Evolutionary conservation across 2,888 invertebrate species (phyloP).

Genomic region (Drepanosiphum platanoidis): DNA sequence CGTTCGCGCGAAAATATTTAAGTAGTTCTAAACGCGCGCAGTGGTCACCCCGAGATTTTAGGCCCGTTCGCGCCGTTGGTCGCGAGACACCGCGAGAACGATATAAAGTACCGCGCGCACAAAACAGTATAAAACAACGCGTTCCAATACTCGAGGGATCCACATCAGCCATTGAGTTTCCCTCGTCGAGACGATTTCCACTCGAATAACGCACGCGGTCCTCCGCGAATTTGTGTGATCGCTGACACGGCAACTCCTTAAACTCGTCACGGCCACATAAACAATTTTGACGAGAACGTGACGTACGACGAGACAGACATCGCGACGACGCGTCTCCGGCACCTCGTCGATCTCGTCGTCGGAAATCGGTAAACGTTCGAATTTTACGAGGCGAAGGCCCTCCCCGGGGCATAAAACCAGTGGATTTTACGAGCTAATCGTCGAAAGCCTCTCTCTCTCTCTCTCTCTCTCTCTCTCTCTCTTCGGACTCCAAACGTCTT

Average conservation of each 20-base stretch:
- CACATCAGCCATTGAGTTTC: background rate
- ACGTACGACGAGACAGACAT: background rate
- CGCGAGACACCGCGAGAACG: no score
- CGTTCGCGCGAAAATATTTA: no score
- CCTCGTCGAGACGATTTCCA: background rate
- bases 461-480: background rate
- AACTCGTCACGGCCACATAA: background rate
- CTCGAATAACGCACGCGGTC: slow-evolving; percentile 9
- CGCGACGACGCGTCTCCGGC: background rate
- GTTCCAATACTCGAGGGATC: background rate
- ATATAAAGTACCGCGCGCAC: background rate
- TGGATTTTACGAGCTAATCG: slow-evolving; percentile 60
- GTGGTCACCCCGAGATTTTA: no score
- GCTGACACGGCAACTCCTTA: background rate
- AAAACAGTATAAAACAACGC: slow-evolving; percentile 14
- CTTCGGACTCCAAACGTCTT: slow-evolving; percentile 47
- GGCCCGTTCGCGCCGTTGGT: no score
- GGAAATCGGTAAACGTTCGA: slow-evolving; percentile 22
- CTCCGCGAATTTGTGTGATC: background rate
- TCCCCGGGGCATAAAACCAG: slow-evolving; percentile 20
- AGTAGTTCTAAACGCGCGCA: background rate
- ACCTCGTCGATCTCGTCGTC: background rate
- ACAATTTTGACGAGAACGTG: background rate
- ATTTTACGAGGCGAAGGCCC: slow-evolving; percentile 37
- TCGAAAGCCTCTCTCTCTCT: slow-evolving; percentile 22